Evolutionary conservation across 2,888 invertebrate species (phyloP).

Genomic region (Parnassius mnemosyne): DNA sequence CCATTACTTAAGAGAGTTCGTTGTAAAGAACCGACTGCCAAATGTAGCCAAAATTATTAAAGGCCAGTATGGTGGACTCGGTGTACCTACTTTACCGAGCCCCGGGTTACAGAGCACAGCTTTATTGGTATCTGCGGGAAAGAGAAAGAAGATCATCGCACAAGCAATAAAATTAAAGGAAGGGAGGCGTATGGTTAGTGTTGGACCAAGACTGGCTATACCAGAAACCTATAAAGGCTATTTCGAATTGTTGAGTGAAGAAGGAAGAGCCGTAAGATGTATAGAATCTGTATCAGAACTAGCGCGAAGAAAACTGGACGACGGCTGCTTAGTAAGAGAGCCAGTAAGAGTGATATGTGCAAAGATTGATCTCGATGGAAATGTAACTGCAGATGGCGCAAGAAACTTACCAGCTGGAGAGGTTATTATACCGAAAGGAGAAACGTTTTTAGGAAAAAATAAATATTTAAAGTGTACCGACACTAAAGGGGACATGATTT

Average conservation of each 20-base stretch:
- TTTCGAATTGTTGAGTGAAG: conserved; percentile 96
- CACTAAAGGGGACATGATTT: conserved; percentile 89
- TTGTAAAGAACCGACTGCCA: conserved; percentile 87
- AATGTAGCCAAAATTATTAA: conserved; percentile 95
- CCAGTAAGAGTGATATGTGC: conserved; percentile 85
- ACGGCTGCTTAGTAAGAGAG: conserved; percentile 89
- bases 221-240: conserved; percentile 95
- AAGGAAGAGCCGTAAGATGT: conserved; percentile 93
- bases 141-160: conserved; percentile 91
- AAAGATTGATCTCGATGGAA: conserved; percentile 81
- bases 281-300: conserved; percentile 94
- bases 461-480: conserved; percentile 94
- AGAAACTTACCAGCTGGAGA: conserved; percentile 91
- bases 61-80: conserved; percentile 95
- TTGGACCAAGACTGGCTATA: conserved; percentile 91
- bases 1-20: conserved; percentile 86
- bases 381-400: conserved; percentile 84
- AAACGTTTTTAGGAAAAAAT: conserved; percentile 84
- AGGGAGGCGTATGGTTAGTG: conserved; percentile 89
- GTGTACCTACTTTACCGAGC: conserved; percentile 92
- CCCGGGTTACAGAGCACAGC: conserved; percentile 93
- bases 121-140: conserved; percentile 90
- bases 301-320: conserved; percentile 86
- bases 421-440: conserved; percentile 88
- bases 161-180: conserved; percentile 95